Percentiles rank a stretch among this genome's conserved stretches.
phyloP scores from a whole-genome alignment of 2,113 vertebrate species.

The Thamnophis sirtalis region DNA sequence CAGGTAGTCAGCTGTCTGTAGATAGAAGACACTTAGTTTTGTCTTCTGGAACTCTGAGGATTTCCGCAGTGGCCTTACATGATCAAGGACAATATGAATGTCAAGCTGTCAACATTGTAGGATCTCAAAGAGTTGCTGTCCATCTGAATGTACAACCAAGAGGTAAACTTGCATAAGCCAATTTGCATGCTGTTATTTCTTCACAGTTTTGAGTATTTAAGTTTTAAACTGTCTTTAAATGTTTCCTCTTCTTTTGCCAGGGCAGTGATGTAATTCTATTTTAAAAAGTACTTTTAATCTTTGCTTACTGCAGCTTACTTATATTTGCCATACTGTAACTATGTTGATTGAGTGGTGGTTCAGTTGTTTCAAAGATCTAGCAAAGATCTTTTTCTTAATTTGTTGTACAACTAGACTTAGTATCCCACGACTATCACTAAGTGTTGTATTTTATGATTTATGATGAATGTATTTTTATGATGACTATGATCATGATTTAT shows the following conservation, averaged over 20 bases:
- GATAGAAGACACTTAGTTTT: conserved; percentile 86
- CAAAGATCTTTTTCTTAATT: not conserved
- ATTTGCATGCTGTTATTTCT: not conserved
- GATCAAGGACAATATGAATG: conserved; percentile 98
- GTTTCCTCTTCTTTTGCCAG: not conserved
- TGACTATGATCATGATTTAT: too few species aligned
- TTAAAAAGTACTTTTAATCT: not conserved
- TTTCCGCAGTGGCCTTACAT: conserved; percentile 85
- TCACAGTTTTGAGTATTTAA: not conserved
- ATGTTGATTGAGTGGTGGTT: not conserved
- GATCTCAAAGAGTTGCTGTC: conserved; percentile 76
- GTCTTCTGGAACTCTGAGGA: conserved; percentile 83
- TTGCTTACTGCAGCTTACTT: not conserved
- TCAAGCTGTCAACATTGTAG: conserved; percentile 91
- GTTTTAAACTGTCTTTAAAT: not conserved
- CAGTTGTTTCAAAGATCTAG: not conserved
- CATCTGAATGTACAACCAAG: conserved; percentile 86
- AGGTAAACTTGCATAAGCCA: conserved; percentile 68
- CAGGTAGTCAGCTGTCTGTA: conserved; percentile 84
- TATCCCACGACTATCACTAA: too few species aligned
- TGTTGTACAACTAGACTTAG: too few species aligned
- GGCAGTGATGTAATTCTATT: not conserved
- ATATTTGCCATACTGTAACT: not conserved
- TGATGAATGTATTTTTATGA: too few species aligned
- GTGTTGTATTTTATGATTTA: too few species aligned